These are phyloP conservation scores for Hirtodrosophila cameraria DNA, from an alignment of 2,888 invertebrate species.

Conservation along the genomic window DNA sequence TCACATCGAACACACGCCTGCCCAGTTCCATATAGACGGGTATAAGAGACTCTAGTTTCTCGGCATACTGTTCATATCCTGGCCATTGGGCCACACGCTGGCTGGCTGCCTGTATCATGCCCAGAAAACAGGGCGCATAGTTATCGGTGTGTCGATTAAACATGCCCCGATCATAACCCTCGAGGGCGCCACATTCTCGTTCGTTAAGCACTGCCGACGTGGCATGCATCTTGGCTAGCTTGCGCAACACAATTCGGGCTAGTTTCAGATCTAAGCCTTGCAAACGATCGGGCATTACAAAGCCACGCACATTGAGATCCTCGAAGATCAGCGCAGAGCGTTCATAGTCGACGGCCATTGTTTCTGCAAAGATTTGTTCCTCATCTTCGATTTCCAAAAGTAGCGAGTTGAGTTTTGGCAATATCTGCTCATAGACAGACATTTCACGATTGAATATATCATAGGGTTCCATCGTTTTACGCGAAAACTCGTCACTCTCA, in stretches of 20 bases:
- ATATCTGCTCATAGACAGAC: constrained; percentile 79
- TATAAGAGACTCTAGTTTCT: constrained; percentile 72
- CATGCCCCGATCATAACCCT: constrained; percentile 81
- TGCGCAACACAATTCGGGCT: constrained; percentile 81
- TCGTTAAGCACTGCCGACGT: constrained; percentile 85
- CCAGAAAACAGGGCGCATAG: constrained; percentile 78
- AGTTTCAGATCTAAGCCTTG: constrained; percentile 83
- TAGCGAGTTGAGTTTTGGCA: constrained; percentile 80
- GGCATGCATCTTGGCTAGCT: constrained; percentile 85
- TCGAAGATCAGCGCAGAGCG: constrained; percentile 81
- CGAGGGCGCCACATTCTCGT: constrained; percentile 70
- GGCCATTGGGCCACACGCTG: constrained; percentile 74
- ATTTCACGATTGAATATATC: constrained; percentile 83
- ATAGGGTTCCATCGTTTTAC: constrained; percentile 76
- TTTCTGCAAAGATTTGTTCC: constrained; percentile 81
- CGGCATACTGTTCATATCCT: constrained; percentile 71
- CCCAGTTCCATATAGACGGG: constrained; percentile 80
- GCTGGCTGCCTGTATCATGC: constrained; percentile 77
- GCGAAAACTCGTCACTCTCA: constrained; percentile 76
- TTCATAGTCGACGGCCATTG: constrained; percentile 79
- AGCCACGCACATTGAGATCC: constrained; percentile 77
- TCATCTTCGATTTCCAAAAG: constrained; percentile 70
- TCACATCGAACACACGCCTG: constrained; percentile 77
- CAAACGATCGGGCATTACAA: constrained; percentile 78
- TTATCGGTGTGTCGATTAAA: constrained; percentile 81